phyloP scores from a whole-genome alignment of 2,888 invertebrate species.

The Chymomyza procnemis region DNA sequence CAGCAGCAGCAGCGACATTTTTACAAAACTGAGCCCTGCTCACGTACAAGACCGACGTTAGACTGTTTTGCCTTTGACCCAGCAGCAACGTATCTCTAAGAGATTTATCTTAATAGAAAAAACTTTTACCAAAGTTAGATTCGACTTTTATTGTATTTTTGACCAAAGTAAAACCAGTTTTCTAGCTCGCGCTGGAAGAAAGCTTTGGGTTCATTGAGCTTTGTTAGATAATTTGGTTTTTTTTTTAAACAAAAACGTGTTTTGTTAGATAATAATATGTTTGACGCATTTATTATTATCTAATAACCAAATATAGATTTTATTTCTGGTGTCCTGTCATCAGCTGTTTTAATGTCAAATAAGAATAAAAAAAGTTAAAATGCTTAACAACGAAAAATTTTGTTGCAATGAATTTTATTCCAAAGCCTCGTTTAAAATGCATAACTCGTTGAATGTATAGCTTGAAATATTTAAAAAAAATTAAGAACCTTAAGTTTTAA shows the following conservation, averaged over 20 bases:
- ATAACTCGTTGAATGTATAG: too few relatives aligned
- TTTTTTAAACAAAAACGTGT: neutral
- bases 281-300: neutral
- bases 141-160: neutral
- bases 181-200: slow-evolving; percentile 30
- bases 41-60: neutral
- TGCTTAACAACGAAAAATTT: too few relatives aligned
- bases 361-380: too few relatives aligned
- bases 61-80: slow-evolving; percentile 50
- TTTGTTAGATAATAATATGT: neutral
- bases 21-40: neutral
- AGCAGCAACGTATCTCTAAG: neutral
- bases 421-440: too few relatives aligned
- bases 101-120: neutral
- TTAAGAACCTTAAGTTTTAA: too few relatives aligned
- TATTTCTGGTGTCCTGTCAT: neutral
- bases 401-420: too few relatives aligned
- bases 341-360: too few relatives aligned
- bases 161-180: slow-evolving; percentile 47
- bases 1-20: slow-evolving; percentile 14
- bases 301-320: neutral
- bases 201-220: slow-evolving; percentile 38
- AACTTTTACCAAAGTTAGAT: neutral
- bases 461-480: too few relatives aligned
- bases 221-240: neutral